A percentile compares a stretch with the other conserved stretches of the same genome.
Conservation (phyloP, 2,113 vertebrate genomes). For the Rhinolophus sinicus region DNA sequence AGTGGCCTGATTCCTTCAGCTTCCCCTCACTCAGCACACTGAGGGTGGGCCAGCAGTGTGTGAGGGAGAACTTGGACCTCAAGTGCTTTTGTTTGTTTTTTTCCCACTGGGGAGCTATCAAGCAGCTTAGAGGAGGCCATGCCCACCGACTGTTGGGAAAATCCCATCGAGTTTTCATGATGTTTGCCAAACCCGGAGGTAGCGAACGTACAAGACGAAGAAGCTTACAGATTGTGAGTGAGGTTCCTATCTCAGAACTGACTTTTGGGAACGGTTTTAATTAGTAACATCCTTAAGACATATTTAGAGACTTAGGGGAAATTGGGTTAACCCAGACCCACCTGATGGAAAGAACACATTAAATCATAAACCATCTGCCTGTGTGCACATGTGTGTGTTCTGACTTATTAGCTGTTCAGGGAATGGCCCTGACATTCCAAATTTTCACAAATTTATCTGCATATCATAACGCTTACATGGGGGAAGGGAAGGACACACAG, state of each 20-base stretch:
- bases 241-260: not conserved
- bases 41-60: fast-evolving
- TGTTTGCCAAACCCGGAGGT: not conserved
- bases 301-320: not conserved
- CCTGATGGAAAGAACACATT: not conserved
- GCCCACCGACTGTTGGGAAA: not conserved
- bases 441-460: not conserved
- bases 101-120: not conserved
- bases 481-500: not conserved
- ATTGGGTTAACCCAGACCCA: not conserved
- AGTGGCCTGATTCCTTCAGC: not conserved
- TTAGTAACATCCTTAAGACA: not conserved
- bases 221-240: not conserved
- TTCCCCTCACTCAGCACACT: not conserved
- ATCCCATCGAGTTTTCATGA: fast-evolving
- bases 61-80: not conserved
- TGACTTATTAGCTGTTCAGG: not conserved
- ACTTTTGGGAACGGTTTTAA: not conserved
- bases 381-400: fast-evolving
- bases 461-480: not conserved
- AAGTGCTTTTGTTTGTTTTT: not conserved
- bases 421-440: fast-evolving
- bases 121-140: not conserved
- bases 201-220: not conserved
- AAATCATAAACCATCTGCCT: not conserved